phyloP scores from a whole-genome alignment of 2,797 vertebrate species.

The Danio tinwini region DNA sequence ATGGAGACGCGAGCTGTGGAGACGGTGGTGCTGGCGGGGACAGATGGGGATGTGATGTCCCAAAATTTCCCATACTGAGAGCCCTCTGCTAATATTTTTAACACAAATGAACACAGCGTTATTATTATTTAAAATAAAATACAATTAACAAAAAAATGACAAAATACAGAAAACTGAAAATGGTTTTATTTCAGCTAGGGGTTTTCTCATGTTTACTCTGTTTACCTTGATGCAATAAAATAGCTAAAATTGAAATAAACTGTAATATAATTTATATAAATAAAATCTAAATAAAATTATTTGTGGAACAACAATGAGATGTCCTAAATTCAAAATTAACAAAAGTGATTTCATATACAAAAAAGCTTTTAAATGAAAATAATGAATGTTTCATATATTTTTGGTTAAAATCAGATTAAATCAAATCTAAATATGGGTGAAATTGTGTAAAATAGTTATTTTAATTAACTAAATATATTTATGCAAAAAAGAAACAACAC shows the following conservation, averaged over 20 bases:
- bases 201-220: neutral
- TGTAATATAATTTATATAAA: neutral
- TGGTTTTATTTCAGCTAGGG: neutral
- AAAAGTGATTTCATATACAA: too few species aligned
- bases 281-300: too few species aligned
- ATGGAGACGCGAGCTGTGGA: slow-evolving; percentile 74
- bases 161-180: neutral
- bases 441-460: too few species aligned
- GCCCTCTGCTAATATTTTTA: slow-evolving; percentile 65
- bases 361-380: neutral
- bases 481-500: too few species aligned
- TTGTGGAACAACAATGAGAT: too few species aligned
- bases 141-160: neutral
- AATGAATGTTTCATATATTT: neutral
- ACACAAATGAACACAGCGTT: slow-evolving; percentile 14
- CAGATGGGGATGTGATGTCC: slow-evolving; percentile 68
- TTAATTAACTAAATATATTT: too few species aligned
- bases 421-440: too few species aligned
- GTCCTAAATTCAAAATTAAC: too few species aligned
- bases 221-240: neutral
- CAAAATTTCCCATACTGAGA: slow-evolving; percentile 75
- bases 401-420: too few species aligned
- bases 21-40: slow-evolving; percentile 31
- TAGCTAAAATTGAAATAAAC: neutral
- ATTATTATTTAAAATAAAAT: neutral